These are phyloP conservation scores for Hydrolagus affinis DNA, from an alignment of 2,113 vertebrate genomes.

Conservation along the genomic window DNA sequence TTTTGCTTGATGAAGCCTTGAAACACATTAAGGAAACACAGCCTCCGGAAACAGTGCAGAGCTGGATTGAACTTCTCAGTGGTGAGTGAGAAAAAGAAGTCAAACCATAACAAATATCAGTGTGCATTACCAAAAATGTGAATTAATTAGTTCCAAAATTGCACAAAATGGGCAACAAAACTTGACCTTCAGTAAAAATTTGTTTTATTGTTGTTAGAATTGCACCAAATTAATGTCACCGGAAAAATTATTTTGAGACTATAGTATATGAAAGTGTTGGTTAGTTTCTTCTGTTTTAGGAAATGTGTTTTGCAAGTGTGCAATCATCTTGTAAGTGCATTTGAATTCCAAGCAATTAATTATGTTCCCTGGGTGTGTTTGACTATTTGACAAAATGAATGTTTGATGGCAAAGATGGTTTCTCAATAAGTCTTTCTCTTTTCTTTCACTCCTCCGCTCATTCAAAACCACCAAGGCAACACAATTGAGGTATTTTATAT, in stretches of 20 bases:
- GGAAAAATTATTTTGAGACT: background rate
- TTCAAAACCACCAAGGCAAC: background rate
- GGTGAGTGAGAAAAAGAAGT: slow-evolving; percentile 59
- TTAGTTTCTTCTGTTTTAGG: too few species aligned
- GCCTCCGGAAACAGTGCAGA: slow-evolving; percentile 88
- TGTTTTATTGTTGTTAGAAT: background rate
- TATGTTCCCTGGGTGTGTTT: background rate
- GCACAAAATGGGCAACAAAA: background rate
- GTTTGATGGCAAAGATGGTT: background rate
- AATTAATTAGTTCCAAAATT: background rate
- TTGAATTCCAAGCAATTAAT: background rate
- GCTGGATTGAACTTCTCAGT: slow-evolving; percentile 94
- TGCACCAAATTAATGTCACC: background rate
- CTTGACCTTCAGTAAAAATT: background rate
- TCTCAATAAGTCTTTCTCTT: background rate
- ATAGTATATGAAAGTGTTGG: too few species aligned
- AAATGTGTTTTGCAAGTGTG: background rate
- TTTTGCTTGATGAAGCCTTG: slow-evolving; percentile 88
- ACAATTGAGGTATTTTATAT: background rate
- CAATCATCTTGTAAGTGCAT: background rate
- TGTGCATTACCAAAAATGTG: background rate
- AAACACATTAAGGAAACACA: slow-evolving; percentile 95
- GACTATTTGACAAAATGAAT: too few species aligned
- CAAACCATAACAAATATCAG: background rate
- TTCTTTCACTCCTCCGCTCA: too few species aligned